Evolutionary conservation across 53 echinoderm and acorn worm species (phyloP), one percentile per base, ranked within the genome.

Genomic region (Hippasteria phrygiana): DNA sequence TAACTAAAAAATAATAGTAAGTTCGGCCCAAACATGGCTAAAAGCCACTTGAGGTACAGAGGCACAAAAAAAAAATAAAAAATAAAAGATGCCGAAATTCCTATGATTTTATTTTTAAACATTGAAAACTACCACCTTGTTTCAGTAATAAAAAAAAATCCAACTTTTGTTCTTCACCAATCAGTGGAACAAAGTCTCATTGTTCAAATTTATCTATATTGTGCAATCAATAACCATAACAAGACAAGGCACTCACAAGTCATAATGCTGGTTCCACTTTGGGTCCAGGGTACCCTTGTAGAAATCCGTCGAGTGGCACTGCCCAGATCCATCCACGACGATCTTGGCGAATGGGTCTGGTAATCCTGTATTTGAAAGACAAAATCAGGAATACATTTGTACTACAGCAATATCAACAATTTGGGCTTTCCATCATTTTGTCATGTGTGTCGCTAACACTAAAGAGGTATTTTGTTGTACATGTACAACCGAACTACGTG

Each of bases 181-280:
- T 51, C 20, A 51, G n/a, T n/a, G n/a, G 11, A 45, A 5, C 5
- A 54, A 54, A 54, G 47, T 27, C 47, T 2, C 75, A 45, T 47
- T 14, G 10, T 39, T 13, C 0, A 73, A 2, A 32, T 74, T 43
- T 24, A n/a, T 26, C 28, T 27, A 26, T 43, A 43, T 2, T n/a
- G 55, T 9, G 17, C n/a, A 56, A 14, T 33, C 8, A 56, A 26
- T 79, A 22, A 9, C 59, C 14, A 55, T 28, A 27, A 33, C 35
- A 33, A 0, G 53, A 16, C 18, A 7, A 13, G 16, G 27, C 41
- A 97, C 97, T 95, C 84, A 97, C 97, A 97, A 80, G 73, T 97
- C 97, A 92, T 97, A 97, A 87, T 97, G 97, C 78, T 97, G 97
- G 76, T 95, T 95, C 97, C 97, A 97, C 75, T 97, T 97, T 20